A percentile compares a stretch with the other conserved stretches of the same genome.
phyloP scores from a whole-genome alignment of 1,140 invertebrate species.

The Drosophila mauritiana region DNA sequence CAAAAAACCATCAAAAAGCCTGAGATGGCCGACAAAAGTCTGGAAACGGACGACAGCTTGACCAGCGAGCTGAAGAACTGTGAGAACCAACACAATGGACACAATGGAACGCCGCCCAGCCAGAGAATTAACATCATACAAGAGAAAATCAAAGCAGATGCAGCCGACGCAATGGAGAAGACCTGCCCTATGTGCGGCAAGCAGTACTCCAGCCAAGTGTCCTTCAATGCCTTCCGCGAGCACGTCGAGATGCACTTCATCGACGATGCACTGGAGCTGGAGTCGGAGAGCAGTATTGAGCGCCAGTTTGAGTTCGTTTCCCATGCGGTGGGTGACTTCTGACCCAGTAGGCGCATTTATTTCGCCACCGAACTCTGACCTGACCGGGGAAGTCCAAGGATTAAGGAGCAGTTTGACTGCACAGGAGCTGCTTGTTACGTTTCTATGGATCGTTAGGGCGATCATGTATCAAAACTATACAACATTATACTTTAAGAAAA shows the following conservation, averaged over 20 bases:
- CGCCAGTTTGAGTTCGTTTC: slow-evolving; percentile 80
- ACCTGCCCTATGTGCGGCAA: slow-evolving; percentile 85
- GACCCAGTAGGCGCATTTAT: slow-evolving; percentile 62
- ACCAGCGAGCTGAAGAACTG: slow-evolving; percentile 48
- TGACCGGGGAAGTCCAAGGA: not conserved
- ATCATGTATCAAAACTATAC: slow-evolving; percentile 26
- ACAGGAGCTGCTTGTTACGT: slow-evolving; percentile 42
- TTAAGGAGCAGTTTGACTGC: slow-evolving; percentile 32
- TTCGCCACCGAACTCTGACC: slow-evolving; percentile 58
- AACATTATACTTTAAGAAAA: slow-evolving; percentile 13
- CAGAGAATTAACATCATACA: slow-evolving; percentile 65
- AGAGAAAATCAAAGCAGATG: slow-evolving; percentile 68
- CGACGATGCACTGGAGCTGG: slow-evolving; percentile 64
- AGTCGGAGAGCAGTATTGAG: slow-evolving; percentile 60
- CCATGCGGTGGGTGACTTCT: slow-evolving; percentile 80
- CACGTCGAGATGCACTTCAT: slow-evolving; percentile 86
- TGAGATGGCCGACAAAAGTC: slow-evolving; percentile 83
- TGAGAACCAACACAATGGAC: slow-evolving; percentile 20
- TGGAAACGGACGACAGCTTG: slow-evolving; percentile 78
- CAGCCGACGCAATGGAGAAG: slow-evolving; percentile 72
- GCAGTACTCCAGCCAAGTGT: slow-evolving; percentile 75
- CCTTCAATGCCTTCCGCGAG: slow-evolving; percentile 83
- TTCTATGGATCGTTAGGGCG: slow-evolving; percentile 30
- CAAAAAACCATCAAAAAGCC: slow-evolving; percentile 70
- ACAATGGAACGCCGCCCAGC: slow-evolving; percentile 19